These are phyloP conservation scores for Leptodactylus fallax DNA, from an alignment of 2,797 vertebrate species.

Conservation along the genomic window DNA sequence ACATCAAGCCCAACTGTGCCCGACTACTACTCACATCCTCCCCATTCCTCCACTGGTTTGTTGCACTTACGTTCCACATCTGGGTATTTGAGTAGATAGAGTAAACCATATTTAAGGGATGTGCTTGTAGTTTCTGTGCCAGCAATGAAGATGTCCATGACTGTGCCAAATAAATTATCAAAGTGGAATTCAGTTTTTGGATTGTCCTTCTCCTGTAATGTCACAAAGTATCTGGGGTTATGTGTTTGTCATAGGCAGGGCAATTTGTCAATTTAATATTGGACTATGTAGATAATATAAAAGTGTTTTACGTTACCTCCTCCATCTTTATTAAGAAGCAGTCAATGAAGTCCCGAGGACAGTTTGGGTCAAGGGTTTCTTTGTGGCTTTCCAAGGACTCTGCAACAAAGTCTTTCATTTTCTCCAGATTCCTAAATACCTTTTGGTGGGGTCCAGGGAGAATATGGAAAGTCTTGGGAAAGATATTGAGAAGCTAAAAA, in stretches of 20 bases:
- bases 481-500: conserved; percentile 73
- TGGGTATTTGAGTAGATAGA: conserved; percentile 64
- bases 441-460: conserved; percentile 79
- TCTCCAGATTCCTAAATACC: conserved; percentile 73
- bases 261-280: neutral
- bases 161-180: conserved; percentile 61
- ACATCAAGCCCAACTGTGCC: no score
- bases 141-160: conserved; percentile 63
- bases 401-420: conserved; percentile 72
- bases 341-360: neutral
- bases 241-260: neutral
- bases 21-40: no score
- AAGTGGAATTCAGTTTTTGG: conserved; percentile 58
- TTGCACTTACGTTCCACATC: conserved; percentile 52
- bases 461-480: conserved; percentile 73
- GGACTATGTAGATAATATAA: neutral
- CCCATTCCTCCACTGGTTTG: no score
- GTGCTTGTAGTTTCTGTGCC: conserved; percentile 61
- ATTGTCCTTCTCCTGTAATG: conserved; percentile 35
- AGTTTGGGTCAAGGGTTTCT: conserved; percentile 10
- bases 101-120: conserved; percentile 62
- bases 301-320: neutral
- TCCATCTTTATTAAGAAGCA: no score
- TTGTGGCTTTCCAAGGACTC: neutral
- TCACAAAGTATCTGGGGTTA: neutral